phyloP scores from a whole-genome alignment of 2,113 vertebrate species.

The Asarcornis scutulata region DNA sequence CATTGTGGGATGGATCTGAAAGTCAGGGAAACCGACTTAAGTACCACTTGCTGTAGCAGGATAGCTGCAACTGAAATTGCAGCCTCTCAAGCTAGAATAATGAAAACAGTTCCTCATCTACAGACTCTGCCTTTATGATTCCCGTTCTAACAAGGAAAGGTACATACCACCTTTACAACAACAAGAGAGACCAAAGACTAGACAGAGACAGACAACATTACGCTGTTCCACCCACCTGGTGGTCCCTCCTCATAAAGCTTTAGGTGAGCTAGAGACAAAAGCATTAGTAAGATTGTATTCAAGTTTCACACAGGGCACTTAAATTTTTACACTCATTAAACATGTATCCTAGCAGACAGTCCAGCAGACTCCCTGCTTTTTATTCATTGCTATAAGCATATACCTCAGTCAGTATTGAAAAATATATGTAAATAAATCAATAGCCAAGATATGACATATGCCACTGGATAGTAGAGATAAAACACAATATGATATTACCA shows the following conservation, averaged over 20 bases:
- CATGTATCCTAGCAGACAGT: neutral
- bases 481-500: neutral
- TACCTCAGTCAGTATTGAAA: neutral
- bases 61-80: neutral
- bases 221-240: constrained; percentile 36
- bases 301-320: neutral
- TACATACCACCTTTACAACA: neutral
- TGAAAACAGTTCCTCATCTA: neutral
- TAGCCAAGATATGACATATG: neutral
- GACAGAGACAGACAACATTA: constrained; percentile 29
- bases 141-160: neutral
- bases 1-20: neutral
- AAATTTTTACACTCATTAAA: neutral
- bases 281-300: constrained; percentile 17
- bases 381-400: neutral
- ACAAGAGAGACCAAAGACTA: neutral
- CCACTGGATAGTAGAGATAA: neutral
- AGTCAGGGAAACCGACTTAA: neutral
- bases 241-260: constrained; percentile 14
- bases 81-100: neutral
- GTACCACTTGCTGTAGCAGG: neutral
- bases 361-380: neutral
- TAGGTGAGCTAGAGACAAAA: constrained; percentile 22
- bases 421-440: neutral
- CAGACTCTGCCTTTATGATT: neutral